Conservation (phyloP, 2,888 invertebrate genomes). For the Hypselothyrea guttata region DNA sequence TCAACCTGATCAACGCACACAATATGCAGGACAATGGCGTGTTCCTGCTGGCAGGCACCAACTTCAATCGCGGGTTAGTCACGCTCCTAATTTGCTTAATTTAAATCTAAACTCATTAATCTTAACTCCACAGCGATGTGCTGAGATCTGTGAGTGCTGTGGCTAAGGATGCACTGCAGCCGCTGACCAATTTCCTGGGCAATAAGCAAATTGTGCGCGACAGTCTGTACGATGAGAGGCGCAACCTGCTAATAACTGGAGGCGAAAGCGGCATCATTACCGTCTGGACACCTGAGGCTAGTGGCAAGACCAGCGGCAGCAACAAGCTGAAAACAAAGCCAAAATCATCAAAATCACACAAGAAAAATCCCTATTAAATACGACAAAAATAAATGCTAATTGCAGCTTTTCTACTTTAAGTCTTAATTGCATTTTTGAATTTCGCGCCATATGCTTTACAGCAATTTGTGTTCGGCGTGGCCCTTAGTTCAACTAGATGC, state of each 20-base stretch:
- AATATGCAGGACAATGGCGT: constrained; percentile 82
- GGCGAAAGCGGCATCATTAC: constrained; percentile 88
- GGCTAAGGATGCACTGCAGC: constrained; percentile 83
- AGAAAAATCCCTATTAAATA: constrained; percentile 63
- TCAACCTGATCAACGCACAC: constrained; percentile 86
- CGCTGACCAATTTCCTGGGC: constrained; percentile 84
- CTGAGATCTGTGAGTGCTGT: constrained; percentile 83
- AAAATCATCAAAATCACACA: constrained; percentile 45
- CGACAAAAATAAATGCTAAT: constrained; percentile 4
- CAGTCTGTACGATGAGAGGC: constrained; percentile 86
- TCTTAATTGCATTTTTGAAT: constrained; percentile 9
- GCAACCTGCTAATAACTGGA: constrained; percentile 86
- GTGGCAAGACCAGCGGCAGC: constrained; percentile 1
- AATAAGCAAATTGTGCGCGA: constrained; percentile 89
- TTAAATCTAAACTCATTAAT: background rate
- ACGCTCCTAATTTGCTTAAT: background rate
- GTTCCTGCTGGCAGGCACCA: constrained; percentile 87
- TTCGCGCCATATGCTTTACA: background rate
- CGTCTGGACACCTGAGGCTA: constrained; percentile 84
- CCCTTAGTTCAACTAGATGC: constrained; percentile 7
- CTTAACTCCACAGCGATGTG: constrained; percentile 71
- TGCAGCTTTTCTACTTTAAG: no score
- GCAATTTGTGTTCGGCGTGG: background rate
- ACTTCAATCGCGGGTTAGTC: constrained; percentile 84
- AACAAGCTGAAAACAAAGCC: constrained; percentile 54